Conservation (phyloP, 2,888 invertebrate genomes). For the Eupithecia vulgata region DNA sequence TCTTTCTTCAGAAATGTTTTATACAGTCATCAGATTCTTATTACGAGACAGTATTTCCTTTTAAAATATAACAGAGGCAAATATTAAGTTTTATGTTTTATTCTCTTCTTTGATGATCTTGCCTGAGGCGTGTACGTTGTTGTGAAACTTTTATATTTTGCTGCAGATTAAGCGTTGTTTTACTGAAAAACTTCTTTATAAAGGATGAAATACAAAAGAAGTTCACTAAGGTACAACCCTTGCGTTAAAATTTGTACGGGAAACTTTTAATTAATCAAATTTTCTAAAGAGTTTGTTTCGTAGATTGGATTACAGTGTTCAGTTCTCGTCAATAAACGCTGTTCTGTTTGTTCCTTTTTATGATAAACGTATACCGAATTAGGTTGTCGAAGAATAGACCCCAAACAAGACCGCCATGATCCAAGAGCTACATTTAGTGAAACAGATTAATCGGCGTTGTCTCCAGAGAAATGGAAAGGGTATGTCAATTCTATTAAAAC, state of each 20-base stretch:
- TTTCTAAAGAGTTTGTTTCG: conserved; percentile 61
- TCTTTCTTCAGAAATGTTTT: conserved; percentile 34
- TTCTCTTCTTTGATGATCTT: conserved; percentile 69
- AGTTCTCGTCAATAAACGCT: conserved; percentile 19
- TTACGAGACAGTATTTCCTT: conserved; percentile 44
- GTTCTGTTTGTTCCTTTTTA: conserved; percentile 11
- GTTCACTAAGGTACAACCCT: conserved; percentile 73
- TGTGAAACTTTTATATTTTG: conserved; percentile 82
- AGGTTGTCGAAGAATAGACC: neutral
- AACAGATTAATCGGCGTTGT: conserved; percentile 32
- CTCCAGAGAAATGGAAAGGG: conserved; percentile 31
- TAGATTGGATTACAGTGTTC: conserved; percentile 31
- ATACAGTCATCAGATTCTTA: conserved; percentile 28
- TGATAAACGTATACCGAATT: neutral
- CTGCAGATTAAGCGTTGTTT: conserved; percentile 79
- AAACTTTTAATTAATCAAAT: conserved; percentile 82
- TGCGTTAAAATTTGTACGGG: conserved; percentile 71
- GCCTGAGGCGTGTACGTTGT: conserved; percentile 80
- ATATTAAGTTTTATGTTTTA: conserved; percentile 69
- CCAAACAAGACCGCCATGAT: neutral
- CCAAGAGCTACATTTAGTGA: conserved; percentile 23
- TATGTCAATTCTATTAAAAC: conserved; percentile 58
- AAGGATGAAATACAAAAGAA: conserved; percentile 81
- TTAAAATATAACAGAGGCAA: conserved; percentile 58
- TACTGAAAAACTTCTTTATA: conserved; percentile 79